phyloP scores from a whole-genome alignment of 2,888 invertebrate genomes.

The Cremastinae sp. region DNA sequence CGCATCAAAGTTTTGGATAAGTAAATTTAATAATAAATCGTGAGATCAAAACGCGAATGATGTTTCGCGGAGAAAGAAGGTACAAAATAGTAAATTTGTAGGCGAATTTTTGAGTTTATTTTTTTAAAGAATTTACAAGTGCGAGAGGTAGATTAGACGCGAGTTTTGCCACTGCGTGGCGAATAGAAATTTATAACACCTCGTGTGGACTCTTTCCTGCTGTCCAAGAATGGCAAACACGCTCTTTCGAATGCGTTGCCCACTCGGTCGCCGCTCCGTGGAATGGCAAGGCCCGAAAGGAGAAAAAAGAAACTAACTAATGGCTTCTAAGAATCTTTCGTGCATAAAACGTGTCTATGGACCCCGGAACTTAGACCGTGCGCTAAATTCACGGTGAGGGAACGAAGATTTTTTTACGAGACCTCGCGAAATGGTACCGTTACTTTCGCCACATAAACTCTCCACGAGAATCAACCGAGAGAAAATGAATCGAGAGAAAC shows the following conservation, averaged over 20 bases:
- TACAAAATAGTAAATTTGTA: not conserved
- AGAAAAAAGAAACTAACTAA: slow-evolving; percentile 42
- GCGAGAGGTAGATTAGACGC: too few species aligned
- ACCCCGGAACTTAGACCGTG: slow-evolving; percentile 13
- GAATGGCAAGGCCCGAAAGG: slow-evolving; percentile 52
- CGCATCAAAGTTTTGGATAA: too few species aligned
- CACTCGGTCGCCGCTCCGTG: slow-evolving; percentile 32
- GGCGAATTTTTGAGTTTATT: too few species aligned
- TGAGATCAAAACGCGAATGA: not conserved
- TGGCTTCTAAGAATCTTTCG: slow-evolving; percentile 61
- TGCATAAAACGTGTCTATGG: slow-evolving; percentile 37
- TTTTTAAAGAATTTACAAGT: too few species aligned
- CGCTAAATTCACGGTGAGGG: slow-evolving; percentile 6
- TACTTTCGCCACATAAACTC: slow-evolving; percentile 17
- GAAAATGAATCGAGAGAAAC: not conserved
- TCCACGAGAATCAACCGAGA: slow-evolving; percentile 11
- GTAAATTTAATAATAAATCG: not conserved
- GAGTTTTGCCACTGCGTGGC: too few species aligned
- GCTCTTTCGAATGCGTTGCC: slow-evolving; percentile 23
- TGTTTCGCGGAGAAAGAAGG: not conserved
- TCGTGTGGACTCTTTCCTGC: not conserved
- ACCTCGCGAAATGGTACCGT: slow-evolving; percentile 39
- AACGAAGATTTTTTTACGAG: slow-evolving; percentile 28
- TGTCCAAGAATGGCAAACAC: slow-evolving; percentile 30
- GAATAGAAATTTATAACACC: not conserved